Conservation (phyloP, 2,888 invertebrate genomes). For the Acanthococcus lagerstroemiae region DNA sequence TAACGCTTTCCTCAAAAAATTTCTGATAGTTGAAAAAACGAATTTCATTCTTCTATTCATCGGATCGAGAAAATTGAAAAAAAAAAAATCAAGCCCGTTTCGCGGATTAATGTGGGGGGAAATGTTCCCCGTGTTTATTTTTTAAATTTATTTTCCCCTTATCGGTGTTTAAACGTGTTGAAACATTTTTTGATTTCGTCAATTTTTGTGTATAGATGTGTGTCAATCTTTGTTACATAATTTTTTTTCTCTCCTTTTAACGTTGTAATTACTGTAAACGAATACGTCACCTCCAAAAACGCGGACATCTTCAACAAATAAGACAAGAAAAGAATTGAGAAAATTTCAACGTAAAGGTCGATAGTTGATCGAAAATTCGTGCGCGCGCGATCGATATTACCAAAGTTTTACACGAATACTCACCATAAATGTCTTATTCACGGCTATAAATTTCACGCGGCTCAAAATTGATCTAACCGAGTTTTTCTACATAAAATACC, state of each 20-base stretch:
- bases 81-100: not conserved
- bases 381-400: no score
- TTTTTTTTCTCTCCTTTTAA: conserved; percentile 11
- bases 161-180: conserved; percentile 2
- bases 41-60: not conserved
- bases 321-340: no score
- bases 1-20: conserved; percentile 2
- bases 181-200: conserved; percentile 13
- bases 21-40: not conserved
- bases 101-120: not conserved
- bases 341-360: no score
- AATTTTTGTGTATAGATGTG: conserved; percentile 19
- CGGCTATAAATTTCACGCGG: no score
- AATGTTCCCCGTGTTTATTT: not conserved
- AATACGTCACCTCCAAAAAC: no score
- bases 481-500: no score
- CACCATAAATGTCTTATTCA: no score
- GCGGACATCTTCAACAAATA: no score
- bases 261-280: no score
- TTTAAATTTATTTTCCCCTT: not conserved
- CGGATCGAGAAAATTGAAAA: not conserved
- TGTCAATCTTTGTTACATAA: conserved; percentile 24
- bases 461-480: no score
- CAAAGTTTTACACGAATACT: no score
- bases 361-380: no score